A percentile compares a stretch with the other conserved stretches of the same genome.
Conservation (phyloP, 1,140 invertebrate species). For the Solenopsis invicta region DNA sequence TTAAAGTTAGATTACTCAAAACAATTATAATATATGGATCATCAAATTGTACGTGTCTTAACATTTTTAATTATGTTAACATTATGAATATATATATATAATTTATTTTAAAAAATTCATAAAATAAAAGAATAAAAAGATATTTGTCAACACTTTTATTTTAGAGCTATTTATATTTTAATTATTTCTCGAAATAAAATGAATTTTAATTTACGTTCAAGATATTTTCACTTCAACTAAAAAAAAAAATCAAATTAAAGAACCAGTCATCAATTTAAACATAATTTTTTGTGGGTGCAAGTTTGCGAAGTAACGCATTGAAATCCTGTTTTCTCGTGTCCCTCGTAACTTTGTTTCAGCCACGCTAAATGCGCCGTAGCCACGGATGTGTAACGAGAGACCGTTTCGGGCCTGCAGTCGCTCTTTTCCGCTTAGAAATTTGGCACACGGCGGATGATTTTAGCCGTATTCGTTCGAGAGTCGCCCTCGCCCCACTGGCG, state of each 20-base stretch:
- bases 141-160: neutral
- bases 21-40: too few species aligned
- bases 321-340: neutral
- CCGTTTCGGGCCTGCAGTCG: neutral
- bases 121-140: neutral
- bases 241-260: too few species aligned
- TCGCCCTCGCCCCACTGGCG: conserved; percentile 68
- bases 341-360: conserved; percentile 5
- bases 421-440: conserved; percentile 71
- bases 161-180: neutral
- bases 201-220: too few species aligned
- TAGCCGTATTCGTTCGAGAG: conserved; percentile 61
- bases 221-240: too few species aligned
- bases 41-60: too few species aligned
- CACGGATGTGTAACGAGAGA: conserved; percentile 69
- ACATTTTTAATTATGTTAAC: neutral
- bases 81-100: neutral
- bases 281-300: too few species aligned
- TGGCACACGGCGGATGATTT: conserved; percentile 72
- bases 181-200: too few species aligned
- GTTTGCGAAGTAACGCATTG: neutral
- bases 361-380: conserved; percentile 59
- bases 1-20: too few species aligned
- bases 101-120: neutral
- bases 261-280: too few species aligned